These are phyloP conservation scores for Battus philenor DNA, from an alignment of 1,140 invertebrate genomes.

Conservation along the genomic window DNA sequence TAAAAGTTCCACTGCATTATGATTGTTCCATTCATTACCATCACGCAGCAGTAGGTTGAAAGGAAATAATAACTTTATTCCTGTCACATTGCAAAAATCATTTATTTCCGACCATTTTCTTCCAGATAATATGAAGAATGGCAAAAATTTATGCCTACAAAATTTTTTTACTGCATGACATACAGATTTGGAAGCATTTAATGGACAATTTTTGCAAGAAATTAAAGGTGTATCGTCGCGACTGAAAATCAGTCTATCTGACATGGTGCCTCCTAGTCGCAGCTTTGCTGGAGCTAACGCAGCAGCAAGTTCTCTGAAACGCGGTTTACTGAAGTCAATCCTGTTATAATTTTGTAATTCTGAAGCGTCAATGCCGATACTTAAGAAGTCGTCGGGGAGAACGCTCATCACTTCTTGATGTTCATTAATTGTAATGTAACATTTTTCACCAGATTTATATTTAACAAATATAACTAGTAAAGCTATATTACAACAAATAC, in stretches of 20 bases:
- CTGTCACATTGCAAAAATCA: conserved; percentile 74
- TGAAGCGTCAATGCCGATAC: conserved; percentile 65
- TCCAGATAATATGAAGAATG: conserved; percentile 72
- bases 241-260: conserved; percentile 80
- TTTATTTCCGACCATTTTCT: conserved; percentile 78
- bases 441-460: conserved; percentile 48
- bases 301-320: conserved; percentile 75
- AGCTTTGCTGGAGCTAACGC: conserved; percentile 78
- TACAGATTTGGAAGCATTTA: conserved; percentile 28
- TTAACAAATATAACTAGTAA: conserved; percentile 50
- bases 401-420: conserved; percentile 34
- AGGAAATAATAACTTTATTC: conserved; percentile 80
- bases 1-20: conserved; percentile 80
- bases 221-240: conserved; percentile 31
- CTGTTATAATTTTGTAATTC: conserved; percentile 52
- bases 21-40: conserved; percentile 78
- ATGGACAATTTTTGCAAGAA: conserved; percentile 41
- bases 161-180: conserved; percentile 45
- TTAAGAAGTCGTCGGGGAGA: conserved; percentile 57
- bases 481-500: conserved; percentile 49
- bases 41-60: conserved; percentile 81
- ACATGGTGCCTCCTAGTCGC: conserved; percentile 81
- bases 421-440: conserved; percentile 50
- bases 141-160: conserved; percentile 56
- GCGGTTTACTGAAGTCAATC: conserved; percentile 54